Evolutionary conservation across 2,888 invertebrate genomes (phyloP).

Genomic region (Elysia crispata): DNA sequence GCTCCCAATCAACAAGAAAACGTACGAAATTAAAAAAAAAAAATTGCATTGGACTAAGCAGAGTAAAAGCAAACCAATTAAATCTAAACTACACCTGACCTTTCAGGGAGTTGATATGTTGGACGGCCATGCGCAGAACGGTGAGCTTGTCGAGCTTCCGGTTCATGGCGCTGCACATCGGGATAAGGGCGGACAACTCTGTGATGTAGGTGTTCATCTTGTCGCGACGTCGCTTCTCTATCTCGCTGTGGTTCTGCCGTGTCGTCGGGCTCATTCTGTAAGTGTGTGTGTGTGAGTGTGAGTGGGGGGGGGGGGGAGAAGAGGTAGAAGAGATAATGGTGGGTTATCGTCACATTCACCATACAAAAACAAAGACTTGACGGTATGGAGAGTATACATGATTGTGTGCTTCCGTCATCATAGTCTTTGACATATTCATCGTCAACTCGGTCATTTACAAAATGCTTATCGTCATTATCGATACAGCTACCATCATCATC

Average conservation of each 20-base stretch:
- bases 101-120: constrained; percentile 88
- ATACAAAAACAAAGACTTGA: no score
- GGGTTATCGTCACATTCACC: no score
- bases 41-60: no score
- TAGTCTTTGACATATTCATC: no score
- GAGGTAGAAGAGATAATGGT: not conserved
- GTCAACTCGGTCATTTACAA: no score
- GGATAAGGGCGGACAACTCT: constrained; percentile 92
- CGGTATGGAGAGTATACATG: no score
- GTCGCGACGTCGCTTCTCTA: constrained; percentile 94
- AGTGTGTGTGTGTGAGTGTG: no score
- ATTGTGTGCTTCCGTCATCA: no score
- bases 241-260: constrained; percentile 95
- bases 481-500: no score
- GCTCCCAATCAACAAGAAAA: no score
- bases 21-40: no score
- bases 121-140: constrained; percentile 92
- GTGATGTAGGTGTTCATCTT: constrained; percentile 98
- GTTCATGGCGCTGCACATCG: constrained; percentile 95
- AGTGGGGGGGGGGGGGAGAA: not conserved
- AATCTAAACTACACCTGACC: constrained; percentile 65
- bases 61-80: not conserved
- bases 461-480: no score
- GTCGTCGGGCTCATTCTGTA: constrained; percentile 39
- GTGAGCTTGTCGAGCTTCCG: constrained; percentile 95